Evolutionary conservation across 2,888 invertebrate genomes (phyloP).

Genomic region (Nymphalis urticae): DNA sequence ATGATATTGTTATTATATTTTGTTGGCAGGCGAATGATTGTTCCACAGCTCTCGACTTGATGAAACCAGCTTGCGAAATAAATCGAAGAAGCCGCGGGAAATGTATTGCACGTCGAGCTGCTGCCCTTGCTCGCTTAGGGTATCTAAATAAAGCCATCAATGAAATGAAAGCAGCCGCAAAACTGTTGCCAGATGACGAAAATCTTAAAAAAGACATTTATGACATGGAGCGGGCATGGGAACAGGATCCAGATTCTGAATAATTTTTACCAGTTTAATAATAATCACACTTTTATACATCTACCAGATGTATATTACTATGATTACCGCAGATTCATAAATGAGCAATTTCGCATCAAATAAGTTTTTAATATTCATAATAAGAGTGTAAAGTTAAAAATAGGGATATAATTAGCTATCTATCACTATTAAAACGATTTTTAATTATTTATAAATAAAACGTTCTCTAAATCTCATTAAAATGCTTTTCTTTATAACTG

Average conservation of each 20-base stretch:
- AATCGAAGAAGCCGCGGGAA: conserved; percentile 87
- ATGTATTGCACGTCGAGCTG: conserved; percentile 88
- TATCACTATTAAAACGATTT: no score
- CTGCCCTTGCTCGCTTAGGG: conserved; percentile 86
- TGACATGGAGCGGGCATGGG: conserved; percentile 89
- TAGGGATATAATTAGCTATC: no score
- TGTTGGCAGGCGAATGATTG: conserved; percentile 75
- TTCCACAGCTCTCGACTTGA: conserved; percentile 86
- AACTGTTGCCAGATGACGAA: conserved; percentile 84
- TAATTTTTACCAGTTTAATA: conserved; percentile 36
- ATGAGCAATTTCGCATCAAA: no score
- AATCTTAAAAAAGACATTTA: conserved; percentile 83
- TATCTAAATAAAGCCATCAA: conserved; percentile 85
- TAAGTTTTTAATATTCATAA: no score
- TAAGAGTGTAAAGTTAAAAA: no score
- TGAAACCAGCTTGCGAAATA: conserved; percentile 86
- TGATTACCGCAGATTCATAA: no score
- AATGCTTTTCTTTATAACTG: no score
- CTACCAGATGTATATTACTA: no score
- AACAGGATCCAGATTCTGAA: conserved; percentile 86
- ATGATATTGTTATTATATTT: not conserved
- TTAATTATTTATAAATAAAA: no score
- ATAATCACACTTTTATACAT: no score
- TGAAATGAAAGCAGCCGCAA: conserved; percentile 88
- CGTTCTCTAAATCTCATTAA: no score